Percentiles rank a stretch among this genome's conserved stretches.
phyloP scores from a whole-genome alignment of 2,113 vertebrate genomes.

The Brachyhypopomus occidentalis region DNA sequence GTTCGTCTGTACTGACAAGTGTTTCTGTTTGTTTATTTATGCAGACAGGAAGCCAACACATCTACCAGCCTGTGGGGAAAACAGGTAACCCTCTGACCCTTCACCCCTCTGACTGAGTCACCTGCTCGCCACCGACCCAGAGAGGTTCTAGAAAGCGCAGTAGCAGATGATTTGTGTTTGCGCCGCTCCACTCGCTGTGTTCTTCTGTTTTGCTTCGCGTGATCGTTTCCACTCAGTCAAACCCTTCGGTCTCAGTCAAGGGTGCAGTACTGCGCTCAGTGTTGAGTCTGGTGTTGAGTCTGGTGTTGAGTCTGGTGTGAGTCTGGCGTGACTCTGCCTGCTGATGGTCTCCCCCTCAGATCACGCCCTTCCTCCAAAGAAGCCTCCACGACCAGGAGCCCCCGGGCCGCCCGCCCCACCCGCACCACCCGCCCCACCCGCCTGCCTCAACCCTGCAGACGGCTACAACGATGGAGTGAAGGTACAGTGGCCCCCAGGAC shows the following conservation, averaged over 20 bases:
- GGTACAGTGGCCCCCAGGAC: slow-evolving; percentile 55
- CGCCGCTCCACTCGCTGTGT: no score
- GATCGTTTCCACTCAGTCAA: slow-evolving; percentile 18
- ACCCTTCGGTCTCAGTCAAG: neutral
- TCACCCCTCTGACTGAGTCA: slow-evolving; percentile 43
- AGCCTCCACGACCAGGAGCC: slow-evolving; percentile 92
- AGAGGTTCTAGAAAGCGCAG: neutral
- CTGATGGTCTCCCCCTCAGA: slow-evolving; percentile 70
- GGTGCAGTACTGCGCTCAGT: neutral
- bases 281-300: slow-evolving; percentile 1
- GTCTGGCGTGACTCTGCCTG: neutral
- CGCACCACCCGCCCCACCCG: slow-evolving; percentile 82
- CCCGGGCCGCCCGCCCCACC: slow-evolving; percentile 85
- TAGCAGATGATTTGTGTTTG: slow-evolving; percentile 6
- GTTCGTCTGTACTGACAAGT: slow-evolving; percentile 44
- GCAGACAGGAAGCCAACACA: slow-evolving; percentile 93
- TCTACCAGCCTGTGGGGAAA: slow-evolving; percentile 97
- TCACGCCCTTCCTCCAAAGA: slow-evolving; percentile 92
- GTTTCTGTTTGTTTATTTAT: slow-evolving; percentile 68
- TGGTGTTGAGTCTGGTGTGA: neutral
- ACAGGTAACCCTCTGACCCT: slow-evolving; percentile 79
- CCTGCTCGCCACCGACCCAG: slow-evolving; percentile 5
- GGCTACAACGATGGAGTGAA: slow-evolving; percentile 93
- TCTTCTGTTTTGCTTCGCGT: neutral
- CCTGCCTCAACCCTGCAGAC: slow-evolving; percentile 84